A percentile compares a stretch with the other conserved stretches of the same genome.
These are phyloP conservation scores for Thalassophryne amazonica DNA, from an alignment of 2,797 vertebrate species.

Conservation along the genomic window DNA sequence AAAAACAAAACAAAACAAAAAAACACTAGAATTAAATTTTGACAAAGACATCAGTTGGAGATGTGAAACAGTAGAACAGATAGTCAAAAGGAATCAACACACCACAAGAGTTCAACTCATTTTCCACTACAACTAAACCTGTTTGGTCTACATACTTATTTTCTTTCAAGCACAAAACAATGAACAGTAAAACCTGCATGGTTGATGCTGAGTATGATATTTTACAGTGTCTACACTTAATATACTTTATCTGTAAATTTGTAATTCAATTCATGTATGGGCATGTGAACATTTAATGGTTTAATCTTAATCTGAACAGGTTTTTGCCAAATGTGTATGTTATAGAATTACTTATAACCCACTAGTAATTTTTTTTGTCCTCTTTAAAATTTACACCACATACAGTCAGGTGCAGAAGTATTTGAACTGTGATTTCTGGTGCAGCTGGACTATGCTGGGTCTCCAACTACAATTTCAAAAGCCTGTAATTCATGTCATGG, in stretches of 20 bases:
- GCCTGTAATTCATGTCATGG: too few species aligned
- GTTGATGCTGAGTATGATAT: background rate
- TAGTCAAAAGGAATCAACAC: conserved; percentile 7
- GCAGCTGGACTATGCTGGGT: too few species aligned
- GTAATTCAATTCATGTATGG: background rate
- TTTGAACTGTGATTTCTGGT: too few species aligned
- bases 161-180: conserved; percentile 15
- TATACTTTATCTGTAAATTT: background rate
- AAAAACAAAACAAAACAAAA: conserved; percentile 1
- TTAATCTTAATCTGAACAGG: too few species aligned
- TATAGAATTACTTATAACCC: too few species aligned
- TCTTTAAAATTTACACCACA: too few species aligned
- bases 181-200: conserved; percentile 13
- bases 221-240: background rate
- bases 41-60: background rate
- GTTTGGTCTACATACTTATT: conserved; percentile 7
- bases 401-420: too few species aligned
- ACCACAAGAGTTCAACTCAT: conserved; percentile 31
- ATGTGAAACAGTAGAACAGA: conserved; percentile 6
- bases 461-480: too few species aligned
- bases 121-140: conserved; percentile 3
- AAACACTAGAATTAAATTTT: background rate
- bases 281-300: background rate
- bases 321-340: too few species aligned
- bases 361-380: too few species aligned